phyloP scores from a whole-genome alignment of 37 sponge, comb jelly and placozoan species.

The Crambe crambe region DNA sequence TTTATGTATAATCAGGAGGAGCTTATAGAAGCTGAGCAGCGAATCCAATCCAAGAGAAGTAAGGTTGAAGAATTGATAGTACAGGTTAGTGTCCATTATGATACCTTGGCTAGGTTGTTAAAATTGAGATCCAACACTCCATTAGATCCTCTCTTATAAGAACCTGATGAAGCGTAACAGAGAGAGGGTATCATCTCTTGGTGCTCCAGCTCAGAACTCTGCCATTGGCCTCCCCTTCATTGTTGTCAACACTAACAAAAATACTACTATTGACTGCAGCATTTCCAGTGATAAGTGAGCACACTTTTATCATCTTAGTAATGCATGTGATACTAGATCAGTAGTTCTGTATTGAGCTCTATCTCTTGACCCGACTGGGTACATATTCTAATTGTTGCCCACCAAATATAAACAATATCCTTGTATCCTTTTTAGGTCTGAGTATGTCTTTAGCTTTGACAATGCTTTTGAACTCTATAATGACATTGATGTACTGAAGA shows the following conservation, averaged over 20 bases:
- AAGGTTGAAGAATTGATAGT: conserved; percentile 75
- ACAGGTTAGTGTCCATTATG: conserved; percentile 53
- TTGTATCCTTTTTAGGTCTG: conserved; percentile 55
- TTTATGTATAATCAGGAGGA: conserved; percentile 64
- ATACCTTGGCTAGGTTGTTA: too few relatives aligned
- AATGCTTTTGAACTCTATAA: conserved; percentile 89
- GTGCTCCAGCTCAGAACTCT: conserved; percentile 75
- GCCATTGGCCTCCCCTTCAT: conserved; percentile 89
- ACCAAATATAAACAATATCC: too few relatives aligned
- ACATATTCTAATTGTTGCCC: too few relatives aligned
- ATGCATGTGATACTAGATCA: too few relatives aligned
- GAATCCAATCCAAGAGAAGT: conserved; percentile 67
- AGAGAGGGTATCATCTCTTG: conserved; percentile 58
- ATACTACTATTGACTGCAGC: conserved; percentile 93
- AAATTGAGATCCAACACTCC: too few relatives aligned
- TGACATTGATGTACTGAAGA: conserved; percentile 90
- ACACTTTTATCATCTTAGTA: too few relatives aligned
- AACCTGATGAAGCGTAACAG: conserved; percentile 89
- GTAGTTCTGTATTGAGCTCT: too few relatives aligned
- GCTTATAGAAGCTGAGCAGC: conserved; percentile 53
- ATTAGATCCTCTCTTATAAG: conserved; percentile 78
- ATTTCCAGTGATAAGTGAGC: conserved; percentile 95
- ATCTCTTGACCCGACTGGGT: too few relatives aligned
- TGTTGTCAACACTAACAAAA: conserved; percentile 80
- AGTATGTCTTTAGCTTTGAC: conserved; percentile 94